Percentiles rank a stretch among this genome's conserved stretches.
These are phyloP conservation scores for Pedetes capensis DNA, from an alignment of 2,113 vertebrate genomes.

Conservation along the genomic window DNA sequence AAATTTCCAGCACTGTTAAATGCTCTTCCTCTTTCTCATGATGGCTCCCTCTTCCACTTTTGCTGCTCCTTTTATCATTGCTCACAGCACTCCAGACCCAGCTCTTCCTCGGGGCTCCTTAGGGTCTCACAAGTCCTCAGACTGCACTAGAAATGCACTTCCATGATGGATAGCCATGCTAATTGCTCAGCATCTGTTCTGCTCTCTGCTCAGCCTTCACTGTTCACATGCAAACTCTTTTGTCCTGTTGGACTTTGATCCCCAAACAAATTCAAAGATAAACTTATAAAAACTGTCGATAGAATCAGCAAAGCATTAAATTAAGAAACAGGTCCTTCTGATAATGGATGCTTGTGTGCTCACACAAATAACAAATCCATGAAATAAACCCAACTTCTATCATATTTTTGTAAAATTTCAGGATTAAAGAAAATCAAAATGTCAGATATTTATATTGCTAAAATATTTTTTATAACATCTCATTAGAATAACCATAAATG, in stretches of 20 bases:
- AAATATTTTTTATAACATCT: neutral
- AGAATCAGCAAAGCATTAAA: neutral
- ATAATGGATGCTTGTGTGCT: no score
- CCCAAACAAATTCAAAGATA: neutral
- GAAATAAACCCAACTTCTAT: neutral
- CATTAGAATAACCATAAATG: neutral
- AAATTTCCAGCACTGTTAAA: no score
- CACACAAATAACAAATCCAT: no score
- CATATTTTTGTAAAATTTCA: neutral
- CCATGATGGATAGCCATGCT: neutral
- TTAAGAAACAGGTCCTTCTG: no score
- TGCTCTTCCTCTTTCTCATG: neutral
- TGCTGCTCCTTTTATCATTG: neutral
- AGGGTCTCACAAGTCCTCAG: neutral
- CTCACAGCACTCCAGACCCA: neutral
- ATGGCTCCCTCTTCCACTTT: neutral
- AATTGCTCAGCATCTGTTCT: neutral
- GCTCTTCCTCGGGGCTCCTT: neutral
- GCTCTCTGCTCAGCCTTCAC: neutral
- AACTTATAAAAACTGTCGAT: neutral
- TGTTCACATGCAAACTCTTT: no score
- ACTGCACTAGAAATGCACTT: neutral
- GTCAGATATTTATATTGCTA: neutral
- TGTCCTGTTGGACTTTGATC: neutral
- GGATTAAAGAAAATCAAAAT: neutral